Evolutionary conservation across 2,888 invertebrate species (phyloP), one percentile per base, ranked within the genome.

Genomic region (Suillia variegata): DNA sequence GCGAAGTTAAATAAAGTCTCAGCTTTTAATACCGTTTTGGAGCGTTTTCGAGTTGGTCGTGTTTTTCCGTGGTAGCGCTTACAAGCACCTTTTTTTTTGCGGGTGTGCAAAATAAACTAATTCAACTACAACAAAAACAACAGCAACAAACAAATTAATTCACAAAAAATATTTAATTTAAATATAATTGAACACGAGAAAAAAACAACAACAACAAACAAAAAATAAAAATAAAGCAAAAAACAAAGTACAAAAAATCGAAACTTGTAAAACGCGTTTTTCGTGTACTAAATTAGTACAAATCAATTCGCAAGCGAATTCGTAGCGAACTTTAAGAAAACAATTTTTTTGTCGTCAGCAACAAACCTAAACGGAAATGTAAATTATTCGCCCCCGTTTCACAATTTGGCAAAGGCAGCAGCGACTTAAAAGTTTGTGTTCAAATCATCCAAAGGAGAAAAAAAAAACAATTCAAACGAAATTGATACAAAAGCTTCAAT

Each of bases 1-100:
- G 76, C 74, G 71, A 77, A 77, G 77, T 76, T 73, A 66, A 75
- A 66, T 76, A 75, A 67, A 71, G 72, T 71, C 75, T 74, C 73
- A 72, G 74, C 70, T 75, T 78, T 78, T 70, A 78, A 78, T 78
- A 76, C 72, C 75, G 76, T 76, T 78, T 78, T 75, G 75, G 76
- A 71, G 73, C 76, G 77, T 77, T 78, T 77, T 77, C 77, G 73
- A 78, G 78, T 77, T 76, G 76, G 78, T 78, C 76, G 78, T 78
- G 78, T 70, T 76, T 73, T 67, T 58, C 22, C 21, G 20, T 47
- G n/a, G n/a, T n/a, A 33, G 33, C 49, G 24, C 20, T 47, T 2
- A 48, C 55, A 64, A 66, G 55, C n/a, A n/a, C n/a, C n/a, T n/a
- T n/a, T n/a, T n/a, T n/a, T n/a, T n/a, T 52, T 62, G 62, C 64